Evolutionary conservation across 2,797 vertebrate genomes (phyloP).

Genomic region (Mus spretus): DNA sequence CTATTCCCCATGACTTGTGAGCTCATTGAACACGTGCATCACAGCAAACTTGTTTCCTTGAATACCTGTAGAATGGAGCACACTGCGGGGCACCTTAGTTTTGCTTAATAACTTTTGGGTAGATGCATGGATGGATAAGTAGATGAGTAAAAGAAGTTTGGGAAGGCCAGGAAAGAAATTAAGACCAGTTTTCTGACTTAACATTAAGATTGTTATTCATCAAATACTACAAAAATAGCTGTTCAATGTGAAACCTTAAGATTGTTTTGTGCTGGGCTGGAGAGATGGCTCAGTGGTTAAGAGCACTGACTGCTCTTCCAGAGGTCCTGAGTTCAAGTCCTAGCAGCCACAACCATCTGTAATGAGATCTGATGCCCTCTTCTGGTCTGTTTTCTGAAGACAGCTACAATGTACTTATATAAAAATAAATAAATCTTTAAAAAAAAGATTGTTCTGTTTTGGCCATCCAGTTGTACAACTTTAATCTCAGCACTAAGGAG

Average conservation of each 20-base stretch:
- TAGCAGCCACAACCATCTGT: too few species aligned
- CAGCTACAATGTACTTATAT: too few species aligned
- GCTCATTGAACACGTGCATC: neutral
- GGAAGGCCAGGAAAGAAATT: neutral
- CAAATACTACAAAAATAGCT: slow-evolving; percentile 28
- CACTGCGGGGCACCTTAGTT: neutral
- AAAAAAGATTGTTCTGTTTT: neutral
- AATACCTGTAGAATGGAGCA: neutral
- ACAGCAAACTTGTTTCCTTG: neutral
- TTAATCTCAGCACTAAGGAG: neutral
- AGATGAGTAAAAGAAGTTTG: neutral
- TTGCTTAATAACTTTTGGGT: neutral
- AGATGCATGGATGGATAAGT: neutral
- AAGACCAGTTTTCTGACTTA: neutral
- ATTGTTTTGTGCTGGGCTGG: neutral
- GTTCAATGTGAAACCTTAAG: neutral
- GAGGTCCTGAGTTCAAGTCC: too few species aligned
- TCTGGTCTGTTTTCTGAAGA: too few species aligned
- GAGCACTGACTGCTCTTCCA: too few species aligned
- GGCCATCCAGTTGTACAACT: neutral
- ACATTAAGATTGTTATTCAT: neutral
- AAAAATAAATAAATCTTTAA: too few species aligned
- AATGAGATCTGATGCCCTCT: too few species aligned
- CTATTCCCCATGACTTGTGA: neutral
- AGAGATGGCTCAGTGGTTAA: too few species aligned